phyloP scores from a whole-genome alignment of 1,140 invertebrate genomes.

The Bradysia coprophila region DNA sequence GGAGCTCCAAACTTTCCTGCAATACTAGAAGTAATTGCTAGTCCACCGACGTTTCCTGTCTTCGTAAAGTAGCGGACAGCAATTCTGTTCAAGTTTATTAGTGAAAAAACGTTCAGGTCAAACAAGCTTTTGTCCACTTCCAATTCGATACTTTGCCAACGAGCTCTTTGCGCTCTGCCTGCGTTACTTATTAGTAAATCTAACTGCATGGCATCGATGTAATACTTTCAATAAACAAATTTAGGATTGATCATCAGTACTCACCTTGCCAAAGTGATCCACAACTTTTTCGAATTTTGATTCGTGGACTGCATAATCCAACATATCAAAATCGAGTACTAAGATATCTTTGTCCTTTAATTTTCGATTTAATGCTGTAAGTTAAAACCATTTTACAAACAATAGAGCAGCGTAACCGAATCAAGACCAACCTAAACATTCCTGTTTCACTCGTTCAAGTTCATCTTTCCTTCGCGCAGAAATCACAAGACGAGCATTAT shows the following conservation, averaged over 20 bases:
- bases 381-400: no score
- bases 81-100: conserved; percentile 47
- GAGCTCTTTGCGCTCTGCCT: conserved; percentile 58
- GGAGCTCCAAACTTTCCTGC: no score
- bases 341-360: conserved; percentile 41
- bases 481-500: conserved; percentile 50
- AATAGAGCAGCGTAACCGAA: no score
- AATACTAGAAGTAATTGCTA: conserved; percentile 57
- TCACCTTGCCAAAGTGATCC: conserved; percentile 43
- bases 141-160: conserved; percentile 56
- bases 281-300: conserved; percentile 41
- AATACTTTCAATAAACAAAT: no score
- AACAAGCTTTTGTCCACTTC: conserved; percentile 60
- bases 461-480: conserved; percentile 51
- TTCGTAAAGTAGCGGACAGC: conserved; percentile 50
- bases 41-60: conserved; percentile 36
- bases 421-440: conserved; percentile 24
- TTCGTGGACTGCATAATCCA: conserved; percentile 38
- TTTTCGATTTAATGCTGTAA: no score
- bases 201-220: no score
- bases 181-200: conserved; percentile 71
- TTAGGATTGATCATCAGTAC: no score
- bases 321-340: conserved; percentile 50
- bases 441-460: conserved; percentile 52
- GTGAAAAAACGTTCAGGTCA: conserved; percentile 63